Percentiles rank a stretch among this genome's conserved stretches.
phyloP scores from a whole-genome alignment of 2,113 vertebrate species.

The Sinocyclocheilus grahami region DNA sequence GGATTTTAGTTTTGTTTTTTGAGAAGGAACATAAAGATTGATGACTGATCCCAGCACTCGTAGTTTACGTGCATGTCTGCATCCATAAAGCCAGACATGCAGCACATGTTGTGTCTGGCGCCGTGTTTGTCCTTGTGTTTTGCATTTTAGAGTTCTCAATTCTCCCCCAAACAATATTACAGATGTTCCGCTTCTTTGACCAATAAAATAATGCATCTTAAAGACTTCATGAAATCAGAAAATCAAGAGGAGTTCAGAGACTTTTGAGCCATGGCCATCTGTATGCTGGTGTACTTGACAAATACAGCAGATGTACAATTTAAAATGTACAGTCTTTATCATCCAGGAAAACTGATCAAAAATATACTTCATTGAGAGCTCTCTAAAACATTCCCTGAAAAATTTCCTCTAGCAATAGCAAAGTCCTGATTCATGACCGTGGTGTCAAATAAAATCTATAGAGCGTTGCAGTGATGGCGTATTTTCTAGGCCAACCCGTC shows the following conservation, averaged over 20 bases:
- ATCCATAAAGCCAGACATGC: neutral
- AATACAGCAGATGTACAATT: neutral
- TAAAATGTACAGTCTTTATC: neutral
- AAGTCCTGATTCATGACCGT: neutral
- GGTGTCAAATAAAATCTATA: neutral
- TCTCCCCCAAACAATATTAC: neutral
- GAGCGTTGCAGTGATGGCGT: neutral
- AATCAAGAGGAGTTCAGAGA: neutral
- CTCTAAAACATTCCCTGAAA: neutral
- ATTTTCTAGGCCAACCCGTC: neutral
- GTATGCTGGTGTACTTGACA: neutral
- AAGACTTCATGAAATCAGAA: neutral
- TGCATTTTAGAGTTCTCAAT: neutral
- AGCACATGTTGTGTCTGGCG: slow-evolving; percentile 11
- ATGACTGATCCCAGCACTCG: slow-evolving; percentile 6
- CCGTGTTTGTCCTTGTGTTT: neutral
- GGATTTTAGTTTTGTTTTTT: neutral
- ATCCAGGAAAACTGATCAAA: neutral
- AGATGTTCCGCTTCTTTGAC: neutral
- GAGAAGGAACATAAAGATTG: slow-evolving; percentile 1
- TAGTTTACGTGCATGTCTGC: neutral
- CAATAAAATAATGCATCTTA: neutral
- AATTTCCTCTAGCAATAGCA: neutral
- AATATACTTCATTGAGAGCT: neutral
- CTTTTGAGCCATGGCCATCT: neutral